Evolutionary conservation across 2,113 vertebrate species (phyloP).

Genomic region (Plecotus auritus): DNA sequence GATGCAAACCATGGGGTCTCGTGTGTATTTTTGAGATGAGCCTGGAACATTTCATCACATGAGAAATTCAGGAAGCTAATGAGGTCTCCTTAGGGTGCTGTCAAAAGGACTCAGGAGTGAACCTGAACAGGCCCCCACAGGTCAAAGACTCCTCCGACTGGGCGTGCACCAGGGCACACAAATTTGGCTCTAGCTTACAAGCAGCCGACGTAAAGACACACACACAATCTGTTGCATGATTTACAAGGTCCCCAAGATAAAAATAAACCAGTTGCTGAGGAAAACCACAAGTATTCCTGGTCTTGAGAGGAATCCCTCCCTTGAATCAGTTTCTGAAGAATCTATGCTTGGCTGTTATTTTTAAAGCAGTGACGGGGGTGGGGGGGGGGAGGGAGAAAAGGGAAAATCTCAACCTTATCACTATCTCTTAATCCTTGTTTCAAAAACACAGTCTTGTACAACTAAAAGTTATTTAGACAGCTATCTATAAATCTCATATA

Average conservation of each 20-base stretch:
- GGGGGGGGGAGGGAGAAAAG: fast-evolving
- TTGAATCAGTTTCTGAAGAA: slow-evolving; percentile 39
- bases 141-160: background rate
- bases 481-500: background rate
- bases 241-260: slow-evolving; percentile 51
- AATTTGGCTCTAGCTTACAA: background rate
- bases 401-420: background rate
- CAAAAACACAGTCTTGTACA: slow-evolving; percentile 32
- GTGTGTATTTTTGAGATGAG: background rate
- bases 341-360: slow-evolving; percentile 54
- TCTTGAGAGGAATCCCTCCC: slow-evolving; percentile 32
- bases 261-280: slow-evolving; percentile 57
- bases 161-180: background rate
- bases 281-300: slow-evolving; percentile 50
- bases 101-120: background rate
- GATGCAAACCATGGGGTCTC: background rate
- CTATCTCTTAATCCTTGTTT: slow-evolving; percentile 35
- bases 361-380: slow-evolving; percentile 8
- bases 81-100: background rate
- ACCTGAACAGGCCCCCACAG: background rate
- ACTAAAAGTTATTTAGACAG: background rate
- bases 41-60: background rate
- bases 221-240: slow-evolving; percentile 38
- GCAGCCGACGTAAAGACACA: slow-evolving; percentile 30
- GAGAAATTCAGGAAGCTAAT: background rate